Evolutionary conservation across 2,797 vertebrate genomes (phyloP).

Genomic region (Centroberyx gerrardi): DNA sequence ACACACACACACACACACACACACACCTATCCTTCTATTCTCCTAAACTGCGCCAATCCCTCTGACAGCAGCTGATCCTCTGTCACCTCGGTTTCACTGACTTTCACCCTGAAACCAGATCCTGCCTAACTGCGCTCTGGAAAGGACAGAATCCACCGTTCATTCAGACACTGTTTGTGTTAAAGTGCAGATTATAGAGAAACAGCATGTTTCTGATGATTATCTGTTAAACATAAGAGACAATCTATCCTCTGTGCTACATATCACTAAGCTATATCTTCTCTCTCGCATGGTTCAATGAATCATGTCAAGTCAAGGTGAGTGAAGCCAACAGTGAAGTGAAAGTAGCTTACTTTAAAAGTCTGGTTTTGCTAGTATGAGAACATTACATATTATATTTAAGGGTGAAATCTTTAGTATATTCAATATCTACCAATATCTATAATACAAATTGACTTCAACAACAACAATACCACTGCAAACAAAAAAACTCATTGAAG

Average conservation of each 20-base stretch:
- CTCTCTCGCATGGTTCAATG: too few species aligned
- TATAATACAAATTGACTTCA: too few species aligned
- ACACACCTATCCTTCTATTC: conserved; percentile 18
- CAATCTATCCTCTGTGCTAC: background rate
- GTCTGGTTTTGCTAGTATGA: too few species aligned
- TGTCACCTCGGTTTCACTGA: conserved; percentile 39
- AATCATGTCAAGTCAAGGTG: too few species aligned
- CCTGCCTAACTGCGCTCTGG: conserved; percentile 23
- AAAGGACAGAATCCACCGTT: background rate
- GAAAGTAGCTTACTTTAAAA: too few species aligned
- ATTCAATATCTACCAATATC: too few species aligned
- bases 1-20: conserved; percentile 25
- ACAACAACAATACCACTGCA: too few species aligned
- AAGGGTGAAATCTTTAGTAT: too few species aligned
- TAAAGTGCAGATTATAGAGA: conserved; percentile 24
- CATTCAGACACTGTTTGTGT: background rate
- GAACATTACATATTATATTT: too few species aligned
- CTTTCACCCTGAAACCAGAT: conserved; percentile 1
- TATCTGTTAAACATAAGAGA: too few species aligned
- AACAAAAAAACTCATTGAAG: background rate
- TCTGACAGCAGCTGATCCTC: conserved; percentile 56
- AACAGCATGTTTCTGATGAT: background rate
- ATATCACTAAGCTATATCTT: background rate
- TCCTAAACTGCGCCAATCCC: conserved; percentile 21
- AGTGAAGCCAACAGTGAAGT: too few species aligned